Conservation (phyloP, 2,113 vertebrate genomes). For the Bothrops jararaca region DNA sequence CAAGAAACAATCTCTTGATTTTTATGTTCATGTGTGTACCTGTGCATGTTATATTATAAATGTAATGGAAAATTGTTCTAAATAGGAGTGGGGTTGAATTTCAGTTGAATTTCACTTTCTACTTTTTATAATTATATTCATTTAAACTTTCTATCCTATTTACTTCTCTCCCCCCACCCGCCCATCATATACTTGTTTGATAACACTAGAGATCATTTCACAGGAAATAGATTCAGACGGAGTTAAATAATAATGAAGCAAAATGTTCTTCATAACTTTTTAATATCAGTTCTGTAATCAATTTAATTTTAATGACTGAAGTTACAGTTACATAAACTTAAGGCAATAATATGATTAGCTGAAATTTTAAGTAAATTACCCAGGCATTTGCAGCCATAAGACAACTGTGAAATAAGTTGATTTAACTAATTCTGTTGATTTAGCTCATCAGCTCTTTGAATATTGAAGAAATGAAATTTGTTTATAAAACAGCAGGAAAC, state of each 20-base stretch:
- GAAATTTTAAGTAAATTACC: conserved; percentile 24
- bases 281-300: neutral
- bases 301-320: conserved; percentile 31
- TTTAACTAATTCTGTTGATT: neutral
- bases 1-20: neutral
- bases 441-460: conserved; percentile 8
- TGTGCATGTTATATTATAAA: neutral
- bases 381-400: neutral
- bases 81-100: neutral
- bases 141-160: neutral
- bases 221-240: neutral
- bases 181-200: neutral
- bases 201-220: neutral
- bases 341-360: conserved; percentile 1
- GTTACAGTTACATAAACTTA: neutral
- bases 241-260: conserved; percentile 16
- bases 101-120: neutral
- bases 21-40: neutral
- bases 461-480: neutral
- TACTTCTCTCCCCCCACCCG: neutral
- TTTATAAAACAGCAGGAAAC: neutral
- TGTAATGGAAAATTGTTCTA: neutral
- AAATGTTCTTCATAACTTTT: conserved; percentile 9
- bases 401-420: neutral
- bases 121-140: neutral